Evolutionary conservation across 2,797 vertebrate genomes (phyloP), one percentile per base, ranked within the genome.

Genomic region (Alca torda): DNA sequence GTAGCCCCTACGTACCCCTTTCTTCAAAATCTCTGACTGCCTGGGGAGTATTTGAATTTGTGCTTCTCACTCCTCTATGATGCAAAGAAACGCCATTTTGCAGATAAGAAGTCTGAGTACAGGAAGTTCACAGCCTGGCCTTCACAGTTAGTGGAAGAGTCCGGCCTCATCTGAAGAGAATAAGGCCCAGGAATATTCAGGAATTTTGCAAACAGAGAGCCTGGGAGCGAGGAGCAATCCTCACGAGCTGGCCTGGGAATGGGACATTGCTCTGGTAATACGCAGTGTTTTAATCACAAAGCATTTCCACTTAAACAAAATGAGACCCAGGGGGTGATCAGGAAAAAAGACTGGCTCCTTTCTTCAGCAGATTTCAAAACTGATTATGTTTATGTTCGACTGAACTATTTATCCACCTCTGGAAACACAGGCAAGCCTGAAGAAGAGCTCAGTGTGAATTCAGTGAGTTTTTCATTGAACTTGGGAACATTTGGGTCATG

Each of bases 341-440:
- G 50, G 33, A 6, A 56, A 30, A 63, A 35, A 80, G 41, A 23
- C 46, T 61, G 33, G 5, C 46, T 91, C 17, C 59, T 87, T 95
- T 85, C 39, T 89, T 83, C 57, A 82, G 46, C 37, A 91, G 16
- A 83, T 83, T 92, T 82, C 48, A 90, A 80, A 89, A 83, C 21
- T 35, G n/a, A 82, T 90, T 87, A 45, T 78, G 37, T 90, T 95
- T 87, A 41, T 56, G 21, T 74, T 85, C 87, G 39, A 63, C 41
- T 89, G 48, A 87, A 80, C 70, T 87, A 89, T 93, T 94, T 96
- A 80, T 74, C 39, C 41, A 61, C 64, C 61, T 88, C 89, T 91
- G 73, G 43, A 94, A 89, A 48, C 57, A 64, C 48, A 35, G 37
- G 33, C 24, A 84, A 85, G 76, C 28, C 37, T 75, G 70, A 81